A percentile compares a stretch with the other conserved stretches of the same genome.
Evolutionary conservation across 23 tunicate species (phyloP).

Genomic region (Phallusia fumigata): DNA sequence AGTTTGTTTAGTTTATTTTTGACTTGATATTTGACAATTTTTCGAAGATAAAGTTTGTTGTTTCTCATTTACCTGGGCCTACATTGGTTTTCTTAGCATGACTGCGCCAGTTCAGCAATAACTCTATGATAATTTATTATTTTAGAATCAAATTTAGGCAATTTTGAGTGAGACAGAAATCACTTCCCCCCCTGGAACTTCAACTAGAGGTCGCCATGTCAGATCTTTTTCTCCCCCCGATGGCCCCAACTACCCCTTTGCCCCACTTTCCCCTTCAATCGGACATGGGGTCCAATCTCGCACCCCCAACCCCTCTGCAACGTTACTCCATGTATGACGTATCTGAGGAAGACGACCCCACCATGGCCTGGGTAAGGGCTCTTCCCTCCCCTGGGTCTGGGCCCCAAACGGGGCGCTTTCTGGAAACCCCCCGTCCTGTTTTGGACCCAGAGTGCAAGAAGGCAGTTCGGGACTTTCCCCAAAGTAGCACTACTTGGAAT

Average conservation of each 20-base stretch:
- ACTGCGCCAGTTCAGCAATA: too few relatives aligned
- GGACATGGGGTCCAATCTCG: not conserved
- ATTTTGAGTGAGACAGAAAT: too few relatives aligned
- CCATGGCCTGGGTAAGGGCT: conserved; percentile 79
- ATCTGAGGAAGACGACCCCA: conserved; percentile 53
- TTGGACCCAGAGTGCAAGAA: not conserved
- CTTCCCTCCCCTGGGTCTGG: conserved; percentile 57
- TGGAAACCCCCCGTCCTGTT: conserved; percentile 27
- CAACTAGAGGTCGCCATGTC: conserved; percentile 32
- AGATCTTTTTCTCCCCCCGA: conserved; percentile 67
- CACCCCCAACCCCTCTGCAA: not conserved
- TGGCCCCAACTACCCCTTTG: conserved; percentile 39
- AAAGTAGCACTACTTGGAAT: not conserved
- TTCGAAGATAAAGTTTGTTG: too few relatives aligned
- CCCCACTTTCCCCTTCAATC: not conserved
- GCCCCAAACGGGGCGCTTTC: conserved; percentile 11
- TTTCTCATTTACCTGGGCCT: too few relatives aligned
- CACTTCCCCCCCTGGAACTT: too few relatives aligned
- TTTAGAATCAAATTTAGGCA: too few relatives aligned
- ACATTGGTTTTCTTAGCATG: too few relatives aligned
- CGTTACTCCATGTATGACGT: conserved; percentile 27
- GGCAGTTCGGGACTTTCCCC: not conserved
- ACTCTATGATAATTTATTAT: too few relatives aligned
- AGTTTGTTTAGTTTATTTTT: too few relatives aligned
- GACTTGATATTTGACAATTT: too few relatives aligned